Evolutionary conservation across 2,113 vertebrate species (phyloP).

Genomic region (Channa maculata): DNA sequence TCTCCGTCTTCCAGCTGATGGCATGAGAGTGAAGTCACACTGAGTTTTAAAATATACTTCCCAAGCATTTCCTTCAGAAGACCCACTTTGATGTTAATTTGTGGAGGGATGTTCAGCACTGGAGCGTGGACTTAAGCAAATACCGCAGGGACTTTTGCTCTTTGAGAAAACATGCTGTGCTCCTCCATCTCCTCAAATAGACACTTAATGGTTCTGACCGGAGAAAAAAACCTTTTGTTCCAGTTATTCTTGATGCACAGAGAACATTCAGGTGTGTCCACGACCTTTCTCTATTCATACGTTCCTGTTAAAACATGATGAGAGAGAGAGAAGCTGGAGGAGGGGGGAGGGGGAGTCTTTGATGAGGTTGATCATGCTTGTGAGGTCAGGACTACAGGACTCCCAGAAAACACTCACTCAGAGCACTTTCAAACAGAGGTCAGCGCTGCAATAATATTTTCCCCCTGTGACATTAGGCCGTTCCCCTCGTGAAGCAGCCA

Average conservation of each 20-base stretch:
- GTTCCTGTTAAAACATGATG: constrained; percentile 4
- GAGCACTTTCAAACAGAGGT: constrained; percentile 80
- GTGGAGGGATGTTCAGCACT: constrained; percentile 83
- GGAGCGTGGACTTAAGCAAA: constrained; percentile 85
- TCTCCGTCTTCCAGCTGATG: constrained; percentile 50
- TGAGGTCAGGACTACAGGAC: constrained; percentile 69
- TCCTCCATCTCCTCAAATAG: constrained; percentile 74
- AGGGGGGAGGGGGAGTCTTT: constrained; percentile 46
- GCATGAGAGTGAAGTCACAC: constrained; percentile 84
- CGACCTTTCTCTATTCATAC: not conserved
- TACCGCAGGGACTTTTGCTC: constrained; percentile 82
- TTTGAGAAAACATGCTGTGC: constrained; percentile 74
- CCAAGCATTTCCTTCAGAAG: constrained; percentile 67
- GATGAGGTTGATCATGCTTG: constrained; percentile 75
- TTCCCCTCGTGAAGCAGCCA: constrained; percentile 69
- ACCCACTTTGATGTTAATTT: constrained; percentile 88
- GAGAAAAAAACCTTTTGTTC: not conserved
- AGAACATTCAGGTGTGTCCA: constrained; percentile 12
- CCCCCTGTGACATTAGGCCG: constrained; percentile 67
- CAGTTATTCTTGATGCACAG: not conserved
- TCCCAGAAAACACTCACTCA: constrained; percentile 70
- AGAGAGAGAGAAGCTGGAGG: constrained; percentile 6
- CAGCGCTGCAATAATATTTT: constrained; percentile 84
- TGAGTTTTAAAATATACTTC: constrained; percentile 90
- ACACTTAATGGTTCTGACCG: constrained; percentile 20